A percentile compares a stretch with the other conserved stretches of the same genome.
phyloP scores from a whole-genome alignment of 2,797 vertebrate species.

The Acanthurus tractus region DNA sequence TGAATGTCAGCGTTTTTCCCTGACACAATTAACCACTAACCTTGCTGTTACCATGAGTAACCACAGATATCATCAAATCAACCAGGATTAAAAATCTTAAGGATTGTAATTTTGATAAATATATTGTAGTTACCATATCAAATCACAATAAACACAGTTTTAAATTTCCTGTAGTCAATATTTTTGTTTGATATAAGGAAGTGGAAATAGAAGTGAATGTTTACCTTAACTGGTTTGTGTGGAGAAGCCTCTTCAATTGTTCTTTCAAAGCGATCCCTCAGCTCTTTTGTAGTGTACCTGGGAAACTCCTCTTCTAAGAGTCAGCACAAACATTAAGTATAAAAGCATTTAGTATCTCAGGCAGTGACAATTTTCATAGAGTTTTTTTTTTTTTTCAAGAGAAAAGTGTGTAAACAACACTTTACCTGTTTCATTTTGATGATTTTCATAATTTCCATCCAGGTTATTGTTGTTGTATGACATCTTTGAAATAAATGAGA shows the following conservation, averaged over 20 bases:
- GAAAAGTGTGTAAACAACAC: not conserved
- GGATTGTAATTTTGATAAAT: slow-evolving; percentile 9
- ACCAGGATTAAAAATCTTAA: slow-evolving; percentile 12
- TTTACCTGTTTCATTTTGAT: slow-evolving; percentile 82
- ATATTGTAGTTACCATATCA: not conserved
- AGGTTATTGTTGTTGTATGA: slow-evolving; percentile 70
- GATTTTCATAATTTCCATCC: slow-evolving; percentile 79
- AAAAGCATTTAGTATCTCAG: slow-evolving; percentile 14
- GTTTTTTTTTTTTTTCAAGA: not conserved
- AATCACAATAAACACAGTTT: not conserved
- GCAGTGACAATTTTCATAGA: not conserved
- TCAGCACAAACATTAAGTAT: slow-evolving; percentile 33
- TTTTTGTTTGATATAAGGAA: not conserved
- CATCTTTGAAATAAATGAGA: slow-evolving; percentile 62
- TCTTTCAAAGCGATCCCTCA: slow-evolving; percentile 94
- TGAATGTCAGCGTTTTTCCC: not conserved
- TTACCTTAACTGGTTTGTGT: slow-evolving; percentile 92
- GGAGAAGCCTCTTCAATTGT: slow-evolving; percentile 87
- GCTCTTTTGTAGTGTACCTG: slow-evolving; percentile 91
- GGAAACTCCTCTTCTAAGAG: slow-evolving; percentile 88
- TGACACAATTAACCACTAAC: not conserved
- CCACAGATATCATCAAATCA: not conserved
- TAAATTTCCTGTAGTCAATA: not conserved
- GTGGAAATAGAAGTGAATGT: slow-evolving; percentile 29
- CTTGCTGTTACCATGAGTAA: not conserved